phyloP scores from a whole-genome alignment of 2,888 invertebrate species.

The Pediacus dermestoides region DNA sequence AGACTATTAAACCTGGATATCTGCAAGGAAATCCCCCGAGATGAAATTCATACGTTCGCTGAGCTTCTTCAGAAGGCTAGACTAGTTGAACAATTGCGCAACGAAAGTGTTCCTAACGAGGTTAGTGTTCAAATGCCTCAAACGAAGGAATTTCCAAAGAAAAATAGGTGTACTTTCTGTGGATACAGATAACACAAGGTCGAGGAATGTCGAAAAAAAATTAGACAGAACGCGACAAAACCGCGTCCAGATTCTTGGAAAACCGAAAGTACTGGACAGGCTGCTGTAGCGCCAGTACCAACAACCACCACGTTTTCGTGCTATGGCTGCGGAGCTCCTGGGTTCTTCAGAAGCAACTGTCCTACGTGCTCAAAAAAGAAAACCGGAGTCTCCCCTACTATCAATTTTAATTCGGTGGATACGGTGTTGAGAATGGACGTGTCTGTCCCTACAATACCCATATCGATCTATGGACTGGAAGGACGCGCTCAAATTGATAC shows the following conservation, averaged over 20 bases:
- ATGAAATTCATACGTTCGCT: slow-evolving; percentile 6
- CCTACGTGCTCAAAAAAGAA: slow-evolving; percentile 3
- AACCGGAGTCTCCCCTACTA: not conserved
- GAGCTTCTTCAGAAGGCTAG: slow-evolving; percentile 9
- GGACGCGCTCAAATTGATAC: slow-evolving; percentile 13
- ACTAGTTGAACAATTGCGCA: slow-evolving; percentile 5
- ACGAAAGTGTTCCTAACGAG: no score
- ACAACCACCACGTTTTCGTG: slow-evolving; percentile 5
- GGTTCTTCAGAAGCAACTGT: slow-evolving; percentile 9
- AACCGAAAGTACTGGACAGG: no score
- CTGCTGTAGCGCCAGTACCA: no score
- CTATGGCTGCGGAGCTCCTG: slow-evolving; percentile 8
- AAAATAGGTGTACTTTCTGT: slow-evolving; percentile 10
- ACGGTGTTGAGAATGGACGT: not conserved
- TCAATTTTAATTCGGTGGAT: slow-evolving; percentile 1
- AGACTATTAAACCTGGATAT: slow-evolving; percentile 13
- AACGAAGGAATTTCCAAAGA: not conserved
- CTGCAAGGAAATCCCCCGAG: slow-evolving; percentile 7
- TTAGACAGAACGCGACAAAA: no score
- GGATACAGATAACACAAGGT: slow-evolving; percentile 8
- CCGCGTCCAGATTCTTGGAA: no score
- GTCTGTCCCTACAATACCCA: slow-evolving; percentile 13
- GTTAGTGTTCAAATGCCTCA: not conserved
- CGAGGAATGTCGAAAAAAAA: slow-evolving; percentile 9
- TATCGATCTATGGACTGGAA: slow-evolving; percentile 8